Evolutionary conservation across 1,140 invertebrate genomes (phyloP).

Genomic region (Vanessa atalanta): DNA sequence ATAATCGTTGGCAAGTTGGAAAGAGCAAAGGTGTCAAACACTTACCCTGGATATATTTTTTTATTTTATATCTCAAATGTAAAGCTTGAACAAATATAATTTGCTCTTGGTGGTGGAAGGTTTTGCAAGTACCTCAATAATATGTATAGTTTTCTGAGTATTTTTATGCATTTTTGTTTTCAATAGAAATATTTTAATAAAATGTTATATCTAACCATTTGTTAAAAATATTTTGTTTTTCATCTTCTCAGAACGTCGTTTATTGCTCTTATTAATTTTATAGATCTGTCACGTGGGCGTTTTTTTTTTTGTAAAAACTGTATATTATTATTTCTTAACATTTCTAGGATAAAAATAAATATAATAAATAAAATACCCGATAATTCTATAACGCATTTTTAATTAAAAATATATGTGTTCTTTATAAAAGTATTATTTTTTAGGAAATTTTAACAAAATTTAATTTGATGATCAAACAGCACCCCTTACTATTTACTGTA

Average conservation of each 20-base stretch:
- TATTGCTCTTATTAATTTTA: conserved; percentile 11
- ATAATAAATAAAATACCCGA: conserved; percentile 7
- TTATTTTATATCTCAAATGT: background rate
- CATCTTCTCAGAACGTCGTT: conserved; percentile 1
- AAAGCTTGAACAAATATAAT: background rate
- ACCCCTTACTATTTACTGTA: no score
- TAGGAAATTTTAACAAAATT: no score
- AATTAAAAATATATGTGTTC: background rate
- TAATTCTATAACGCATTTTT: background rate
- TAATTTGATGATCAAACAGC: no score
- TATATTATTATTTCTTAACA: conserved; percentile 3
- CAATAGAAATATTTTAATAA: conserved; percentile 8
- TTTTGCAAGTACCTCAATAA: conserved; percentile 20
- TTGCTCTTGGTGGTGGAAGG: conserved; percentile 8
- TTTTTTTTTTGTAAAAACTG: background rate
- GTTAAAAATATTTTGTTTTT: background rate
- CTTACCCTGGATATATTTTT: background rate
- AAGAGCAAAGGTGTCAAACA: background rate
- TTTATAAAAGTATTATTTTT: no score
- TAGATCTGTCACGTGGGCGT: conserved; percentile 9
- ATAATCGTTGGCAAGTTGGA: background rate
- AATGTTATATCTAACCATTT: background rate
- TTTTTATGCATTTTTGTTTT: conserved; percentile 20
- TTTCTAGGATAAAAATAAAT: conserved; percentile 1
- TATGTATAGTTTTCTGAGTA: conserved; percentile 8